phyloP scores from a whole-genome alignment of 2,797 vertebrate genomes.

The Cygnus olor region DNA sequence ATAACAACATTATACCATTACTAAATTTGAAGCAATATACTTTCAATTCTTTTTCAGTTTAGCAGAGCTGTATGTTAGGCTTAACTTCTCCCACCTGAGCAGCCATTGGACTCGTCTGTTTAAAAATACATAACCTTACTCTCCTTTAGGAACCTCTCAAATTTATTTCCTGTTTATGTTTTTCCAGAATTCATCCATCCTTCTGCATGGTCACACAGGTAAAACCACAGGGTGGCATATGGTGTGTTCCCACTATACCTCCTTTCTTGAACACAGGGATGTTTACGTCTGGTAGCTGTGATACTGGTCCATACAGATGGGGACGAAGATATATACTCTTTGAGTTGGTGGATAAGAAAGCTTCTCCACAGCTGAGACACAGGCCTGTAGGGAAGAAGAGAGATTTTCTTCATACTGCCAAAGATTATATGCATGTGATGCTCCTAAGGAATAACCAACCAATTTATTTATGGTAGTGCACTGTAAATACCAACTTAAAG shows the following conservation, averaged over 20 bases:
- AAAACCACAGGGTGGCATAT: too few relatives aligned
- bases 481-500: not conserved
- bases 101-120: not conserved
- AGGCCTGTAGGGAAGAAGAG: too few relatives aligned
- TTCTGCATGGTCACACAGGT: too few relatives aligned
- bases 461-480: not conserved
- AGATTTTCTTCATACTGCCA: too few relatives aligned
- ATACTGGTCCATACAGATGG: too few relatives aligned
- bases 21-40: not conserved
- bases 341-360: too few relatives aligned
- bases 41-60: not conserved
- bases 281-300: too few relatives aligned
- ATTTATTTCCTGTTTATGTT: not conserved
- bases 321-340: too few relatives aligned
- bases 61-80: not conserved
- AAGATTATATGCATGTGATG: not conserved
- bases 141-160: not conserved
- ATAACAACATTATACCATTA: not conserved
- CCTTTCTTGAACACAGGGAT: too few relatives aligned
- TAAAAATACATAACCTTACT: not conserved
- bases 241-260: too few relatives aligned
- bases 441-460: not conserved
- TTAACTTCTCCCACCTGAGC: not conserved
- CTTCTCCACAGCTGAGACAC: too few relatives aligned
- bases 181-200: not conserved